Evolutionary conservation across 1,140 invertebrate species (phyloP), one percentile per base, ranked within the genome.

Genomic region (Mercenaria mercenaria): DNA sequence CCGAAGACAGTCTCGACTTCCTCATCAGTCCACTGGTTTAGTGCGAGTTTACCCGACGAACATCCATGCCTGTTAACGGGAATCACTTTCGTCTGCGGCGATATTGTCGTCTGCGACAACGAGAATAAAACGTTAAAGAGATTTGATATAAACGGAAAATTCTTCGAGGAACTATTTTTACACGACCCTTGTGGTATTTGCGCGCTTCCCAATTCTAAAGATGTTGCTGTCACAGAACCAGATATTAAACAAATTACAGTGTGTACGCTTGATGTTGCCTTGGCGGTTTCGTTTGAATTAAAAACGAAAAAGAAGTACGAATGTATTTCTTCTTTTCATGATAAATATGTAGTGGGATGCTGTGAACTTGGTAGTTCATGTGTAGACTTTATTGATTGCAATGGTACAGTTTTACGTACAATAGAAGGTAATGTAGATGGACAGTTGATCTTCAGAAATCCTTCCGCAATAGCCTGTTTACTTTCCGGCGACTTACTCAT

Each of bases 291-390:
- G 4, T 88, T 37, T 39, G 47, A 50, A 52, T 20, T 81, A 11
- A 67, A 80, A 67, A 88, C 86, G 6, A 37, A 61, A 64, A 88
- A 81, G 86, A 88, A 88, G 52, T 88, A 88, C 77, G 74, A 88
- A 72, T 80, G 86, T 56, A 56, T 88, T 20, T 18, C 86, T 2
- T 29, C 86, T 29, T 74, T 72, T 67, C 72, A 88, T 0, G 86
- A 88, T 34, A 88, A 88, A 72, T 81, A 79, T 43, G 77, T 81
- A 3, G 86, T 81, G 3, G 77, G 76, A 1, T 88, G 86, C 79
- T 88, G 86, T 81, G 76, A 80, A 43, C 32, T 88, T 20, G 86
- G 74, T 0, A 11, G 15, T 1, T 23, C 86, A 13, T 88, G 34
- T 56, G 77, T 88, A 23, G 86, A 88, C 77, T 69, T 88, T 77